Base-by-base conservation (phyloP, 2,888 invertebrate genomes). In the Macrosoma leucophasiata region DNA sequence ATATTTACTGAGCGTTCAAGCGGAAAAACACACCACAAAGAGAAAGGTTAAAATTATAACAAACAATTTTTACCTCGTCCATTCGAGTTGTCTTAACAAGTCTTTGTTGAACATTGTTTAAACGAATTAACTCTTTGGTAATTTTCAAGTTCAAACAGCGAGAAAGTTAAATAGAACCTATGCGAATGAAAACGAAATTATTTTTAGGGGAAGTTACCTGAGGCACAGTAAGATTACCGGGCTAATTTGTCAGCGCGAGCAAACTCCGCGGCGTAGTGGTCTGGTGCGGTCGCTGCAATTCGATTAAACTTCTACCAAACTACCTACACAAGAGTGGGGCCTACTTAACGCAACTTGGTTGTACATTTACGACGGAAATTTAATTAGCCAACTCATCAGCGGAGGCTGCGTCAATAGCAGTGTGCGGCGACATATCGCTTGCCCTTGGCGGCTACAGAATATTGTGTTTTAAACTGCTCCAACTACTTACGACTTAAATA, bases 281-380 rank as follows among this genome's bases (percentile, higher is more conserved):
- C 62, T 63, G 53, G 58, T 53, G 55, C 64, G 70, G 73, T 58
- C 71, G 68, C 58, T 74, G 76, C 75, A 68, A 82, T 76, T 81
- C 81, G 81, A 82, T 82, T 82, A 77, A 84, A 82, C 76, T 81
- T 73, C 60, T 52, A 46, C 64, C 61, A 43, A 71, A 76, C 70
- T 71, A 72, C 64, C 59, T 55, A 64, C 59, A 57, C 57, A 64
- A 59, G 65, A 64, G 66, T 61, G 62, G 66, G 62, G 71, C 71
- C 76, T 68, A 66, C 63, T 76, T 66, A 65, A 73, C 71, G 63
- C 70, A 70, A 68, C 62, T 63, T 56, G 58, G 52, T 53, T 63
- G 67, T 76, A 74, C 64, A 67, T 68, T 68, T 68, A 68, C 66
- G 54, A 55, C 45, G 62, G 65, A 69, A 75, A 79, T 76, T 76